A percentile compares a stretch with the other conserved stretches of the same genome.
phyloP scores from a whole-genome alignment of 1,140 invertebrate genomes.

The Brachionus rubens region DNA sequence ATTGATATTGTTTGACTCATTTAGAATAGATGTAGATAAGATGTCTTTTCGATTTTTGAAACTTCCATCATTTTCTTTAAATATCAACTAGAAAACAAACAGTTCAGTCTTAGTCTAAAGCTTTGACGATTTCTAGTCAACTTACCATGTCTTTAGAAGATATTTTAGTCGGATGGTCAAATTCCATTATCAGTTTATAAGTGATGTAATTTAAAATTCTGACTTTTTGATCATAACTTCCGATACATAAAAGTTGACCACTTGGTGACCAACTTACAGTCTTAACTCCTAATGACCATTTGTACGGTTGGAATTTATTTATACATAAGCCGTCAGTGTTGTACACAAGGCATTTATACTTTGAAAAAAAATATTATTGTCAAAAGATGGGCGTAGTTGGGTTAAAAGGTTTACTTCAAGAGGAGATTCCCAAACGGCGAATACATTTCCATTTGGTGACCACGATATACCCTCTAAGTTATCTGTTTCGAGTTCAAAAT shows the following conservation, averaged over 20 bases:
- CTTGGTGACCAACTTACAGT: slow-evolving; percentile 60
- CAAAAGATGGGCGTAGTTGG: neutral
- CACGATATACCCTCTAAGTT: slow-evolving; percentile 59
- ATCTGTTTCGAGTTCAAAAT: slow-evolving; percentile 60
- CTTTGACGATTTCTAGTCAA: neutral
- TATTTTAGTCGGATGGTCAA: slow-evolving; percentile 50
- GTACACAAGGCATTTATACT: slow-evolving; percentile 60
- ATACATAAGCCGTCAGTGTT: slow-evolving; percentile 60
- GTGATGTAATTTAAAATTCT: slow-evolving; percentile 58
- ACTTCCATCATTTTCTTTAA: slow-evolving; percentile 41
- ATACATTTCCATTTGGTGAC: slow-evolving; percentile 58
- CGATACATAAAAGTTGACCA: slow-evolving; percentile 61
- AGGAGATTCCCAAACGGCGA: slow-evolving; percentile 59
- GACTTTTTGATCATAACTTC: slow-evolving; percentile 62
- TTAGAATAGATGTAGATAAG: slow-evolving; percentile 28
- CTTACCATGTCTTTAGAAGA: slow-evolving; percentile 51
- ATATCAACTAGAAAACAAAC: slow-evolving; percentile 32
- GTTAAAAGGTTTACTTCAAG: slow-evolving; percentile 27
- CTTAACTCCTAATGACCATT: slow-evolving; percentile 61
- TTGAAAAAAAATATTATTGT: neutral
- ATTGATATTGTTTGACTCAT: slow-evolving; percentile 22
- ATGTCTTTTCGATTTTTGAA: slow-evolving; percentile 8
- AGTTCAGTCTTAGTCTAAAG: no score
- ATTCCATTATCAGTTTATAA: slow-evolving; percentile 57
- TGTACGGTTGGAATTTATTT: slow-evolving; percentile 57